Conservation (phyloP, 2,888 invertebrate genomes). For the Julus scandinavius region DNA sequence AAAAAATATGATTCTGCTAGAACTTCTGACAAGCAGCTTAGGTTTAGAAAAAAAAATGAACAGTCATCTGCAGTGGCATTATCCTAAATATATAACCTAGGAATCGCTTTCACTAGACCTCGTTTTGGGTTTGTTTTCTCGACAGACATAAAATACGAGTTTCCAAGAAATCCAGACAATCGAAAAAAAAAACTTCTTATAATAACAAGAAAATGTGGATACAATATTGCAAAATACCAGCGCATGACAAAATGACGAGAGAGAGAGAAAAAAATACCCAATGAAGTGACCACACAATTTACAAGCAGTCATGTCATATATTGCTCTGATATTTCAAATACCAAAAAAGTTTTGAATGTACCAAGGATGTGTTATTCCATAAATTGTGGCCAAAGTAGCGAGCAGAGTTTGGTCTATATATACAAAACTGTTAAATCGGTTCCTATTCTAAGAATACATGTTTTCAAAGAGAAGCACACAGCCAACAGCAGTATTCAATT, state of each 20-base stretch:
- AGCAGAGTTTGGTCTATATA: no score
- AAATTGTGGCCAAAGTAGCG: background rate
- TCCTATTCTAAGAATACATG: background rate
- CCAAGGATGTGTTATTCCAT: background rate
- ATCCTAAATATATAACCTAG: slow-evolving; percentile 38
- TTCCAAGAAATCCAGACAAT: background rate
- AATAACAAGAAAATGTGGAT: slow-evolving; percentile 46
- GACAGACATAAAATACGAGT: slow-evolving; percentile 24
- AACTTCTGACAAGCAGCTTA: slow-evolving; percentile 45
- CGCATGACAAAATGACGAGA: background rate
- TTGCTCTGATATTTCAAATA: slow-evolving; percentile 23
- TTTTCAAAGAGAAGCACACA: no score
- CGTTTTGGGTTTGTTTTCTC: slow-evolving; percentile 31
- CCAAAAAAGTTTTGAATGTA: background rate
- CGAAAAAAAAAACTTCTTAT: background rate
- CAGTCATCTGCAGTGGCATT: slow-evolving; percentile 39
- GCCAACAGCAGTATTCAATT: background rate
- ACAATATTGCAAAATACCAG: slow-evolving; percentile 29
- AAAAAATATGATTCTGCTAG: background rate
- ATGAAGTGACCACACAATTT: slow-evolving; percentile 31
- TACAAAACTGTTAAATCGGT: background rate
- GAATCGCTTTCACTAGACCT: slow-evolving; percentile 39
- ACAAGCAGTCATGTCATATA: slow-evolving; percentile 20
- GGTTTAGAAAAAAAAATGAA: background rate
- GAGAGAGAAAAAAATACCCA: background rate